Base-by-base conservation (phyloP, 2,888 invertebrate species). In the Platynereis dumerilii region DNA sequence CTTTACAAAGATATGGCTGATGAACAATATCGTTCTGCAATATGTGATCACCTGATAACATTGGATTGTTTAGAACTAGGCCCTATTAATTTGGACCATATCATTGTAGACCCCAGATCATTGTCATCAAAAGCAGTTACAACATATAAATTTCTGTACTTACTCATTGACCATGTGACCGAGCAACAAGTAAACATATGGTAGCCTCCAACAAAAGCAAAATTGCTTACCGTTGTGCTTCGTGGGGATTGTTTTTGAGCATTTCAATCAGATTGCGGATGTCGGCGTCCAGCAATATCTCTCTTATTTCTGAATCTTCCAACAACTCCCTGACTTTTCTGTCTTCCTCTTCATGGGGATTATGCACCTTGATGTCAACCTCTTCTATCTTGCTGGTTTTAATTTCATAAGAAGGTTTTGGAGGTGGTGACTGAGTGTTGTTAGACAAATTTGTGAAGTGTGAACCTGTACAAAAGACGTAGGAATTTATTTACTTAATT, bases 201-300 rank as follows among this genome's bases (percentile, higher is more conserved):
- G n/a, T n/a, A n/a, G n/a, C n/a, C n/a, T n/a, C n/a, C n/a, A n/a
- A 12, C 34, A 34, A 17, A n/a, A 55, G 10, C 22, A 2, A 24
- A 5, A 12, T n/a, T 20, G 29, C 59, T 45, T 68, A 81, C 81
- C 78, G 79, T 62, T 79, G 78, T 42, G 76, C 80, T 60, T 72
- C 70, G 3, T 69, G 72, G 12, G 80, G 80, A 65, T 80, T 68
- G 42, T 61, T 72, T 48, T 74, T 70, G 58, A 80, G 66, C 10
- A 61, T 55, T 48, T 77, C 71, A 60, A 81, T 74, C 34, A 81
- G 57, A 3, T 73, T 68, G 64, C 77, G 77, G 20, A 81, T 69
- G 34, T 75, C 59, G 0, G 77, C 76, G 63, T 80, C 79, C 69
- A 76, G 69, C 1, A 81, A 67, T 22, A 76, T 72, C 15, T 73